phyloP scores from a whole-genome alignment of 2,113 vertebrate genomes.

The Cavia porcellus region DNA sequence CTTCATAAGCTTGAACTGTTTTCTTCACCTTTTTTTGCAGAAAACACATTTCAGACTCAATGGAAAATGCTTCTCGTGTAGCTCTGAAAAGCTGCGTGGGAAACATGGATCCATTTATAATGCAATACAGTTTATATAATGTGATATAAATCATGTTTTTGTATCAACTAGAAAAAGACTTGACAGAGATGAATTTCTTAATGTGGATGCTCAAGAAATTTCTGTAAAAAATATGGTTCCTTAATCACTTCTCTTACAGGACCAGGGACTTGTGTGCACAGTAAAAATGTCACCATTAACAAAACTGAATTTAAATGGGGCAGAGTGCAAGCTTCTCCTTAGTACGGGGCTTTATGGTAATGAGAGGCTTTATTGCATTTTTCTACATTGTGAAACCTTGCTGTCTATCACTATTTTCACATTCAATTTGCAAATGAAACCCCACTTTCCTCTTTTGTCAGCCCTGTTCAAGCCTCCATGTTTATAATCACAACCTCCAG shows the following conservation, averaged over 20 bases:
- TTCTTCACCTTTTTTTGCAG: constrained; percentile 46
- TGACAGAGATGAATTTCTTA: constrained; percentile 66
- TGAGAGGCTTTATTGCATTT: neutral
- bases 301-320: constrained; percentile 15
- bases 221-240: constrained; percentile 56
- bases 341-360: neutral
- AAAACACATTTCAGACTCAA: constrained; percentile 63
- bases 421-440: constrained; percentile 60
- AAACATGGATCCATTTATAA: constrained; percentile 69
- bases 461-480: neutral
- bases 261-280: neutral
- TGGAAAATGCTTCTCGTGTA: constrained; percentile 27
- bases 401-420: neutral
- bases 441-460: neutral
- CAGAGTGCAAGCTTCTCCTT: neutral
- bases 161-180: constrained; percentile 45
- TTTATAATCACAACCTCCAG: neutral
- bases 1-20: constrained; percentile 64
- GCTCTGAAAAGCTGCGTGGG: constrained; percentile 52
- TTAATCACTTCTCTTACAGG: constrained; percentile 63
- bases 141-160: constrained; percentile 63
- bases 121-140: constrained; percentile 66
- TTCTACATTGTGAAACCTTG: neutral
- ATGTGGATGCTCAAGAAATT: constrained; percentile 66
- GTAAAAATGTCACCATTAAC: constrained; percentile 28